Base-by-base conservation (phyloP, 1,140 invertebrate species). In the Ericerus pela region DNA sequence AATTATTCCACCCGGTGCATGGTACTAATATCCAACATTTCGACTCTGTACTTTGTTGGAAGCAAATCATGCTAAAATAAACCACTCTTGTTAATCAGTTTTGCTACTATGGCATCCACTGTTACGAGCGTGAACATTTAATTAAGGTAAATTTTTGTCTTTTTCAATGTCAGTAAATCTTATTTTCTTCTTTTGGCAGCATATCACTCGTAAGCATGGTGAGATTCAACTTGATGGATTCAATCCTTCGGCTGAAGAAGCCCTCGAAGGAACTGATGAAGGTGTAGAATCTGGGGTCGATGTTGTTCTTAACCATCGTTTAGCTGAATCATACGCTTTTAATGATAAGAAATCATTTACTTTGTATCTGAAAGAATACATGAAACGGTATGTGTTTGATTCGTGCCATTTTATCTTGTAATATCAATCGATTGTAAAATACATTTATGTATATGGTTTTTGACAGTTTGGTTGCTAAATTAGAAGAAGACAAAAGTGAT, bases 201-300 rank as follows among this genome's bases (percentile, higher is more conserved):
- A 88, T 37, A 75, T 92, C 28, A 75, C 74, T 36, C 79, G 91
- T 62, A 78, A 78, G 63, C 70, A 79, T 47, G 91, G 82, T 27
- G 86, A 95, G 36, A 79, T 96, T 55, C 65, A 75, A 57, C 73
- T 96, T 22, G 87, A 76, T 53, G 93, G 93, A 26, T 79, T 84
- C 62, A 96, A 96, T 70, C 89, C 93, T 54, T 96, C 91, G 30
- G 88, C 88, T 41, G 90, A 95, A 68, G 91, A 90, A 64, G 81
- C 75, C 36, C 84, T 86, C 61, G 92, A 96, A 70, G 88, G 82
- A 51, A 84, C 80, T 3, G 89, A 94, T 16, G 72, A 77, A 53
- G 63, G 65, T 22, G 74, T 78, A 1, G 82, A 89, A 68, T 77
- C 76, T 59, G 93, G 93, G 38, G 85, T 96, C 47, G 93, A 97